phyloP scores from a whole-genome alignment of 2,797 vertebrate species.

The Pteronotus mesoamericanus region DNA sequence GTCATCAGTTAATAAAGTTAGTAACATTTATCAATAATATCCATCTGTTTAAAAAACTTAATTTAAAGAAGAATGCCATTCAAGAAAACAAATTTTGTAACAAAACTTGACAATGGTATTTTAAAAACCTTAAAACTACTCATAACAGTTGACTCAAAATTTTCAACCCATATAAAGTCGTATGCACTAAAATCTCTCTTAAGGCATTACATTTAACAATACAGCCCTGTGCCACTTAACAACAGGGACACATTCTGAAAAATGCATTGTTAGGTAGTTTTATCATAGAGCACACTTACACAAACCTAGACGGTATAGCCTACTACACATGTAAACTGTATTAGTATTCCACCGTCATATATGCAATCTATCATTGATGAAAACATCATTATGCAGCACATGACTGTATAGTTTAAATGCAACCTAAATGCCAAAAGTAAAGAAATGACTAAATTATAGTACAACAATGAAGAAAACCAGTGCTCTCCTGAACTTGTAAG shows the following conservation, averaged over 20 bases:
- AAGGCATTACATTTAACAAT: background rate
- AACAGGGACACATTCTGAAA: background rate
- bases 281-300: background rate
- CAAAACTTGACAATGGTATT: background rate
- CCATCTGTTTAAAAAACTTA: background rate
- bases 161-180: background rate
- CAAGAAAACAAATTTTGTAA: slow-evolving; percentile 8
- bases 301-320: background rate
- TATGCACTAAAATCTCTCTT: background rate
- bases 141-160: background rate
- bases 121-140: slow-evolving; percentile 35
- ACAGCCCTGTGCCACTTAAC: background rate
- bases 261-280: background rate
- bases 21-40: background rate
- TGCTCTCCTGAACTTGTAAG: background rate
- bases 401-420: background rate
- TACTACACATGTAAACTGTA: too few species aligned
- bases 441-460: background rate
- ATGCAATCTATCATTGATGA: background rate
- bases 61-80: slow-evolving; percentile 30
- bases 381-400: background rate
- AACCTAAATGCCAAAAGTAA: background rate
- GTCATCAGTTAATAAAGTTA: background rate
- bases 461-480: background rate
- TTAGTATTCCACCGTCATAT: background rate